Evolutionary conservation across 2,888 invertebrate species (phyloP), one percentile per base, ranked within the genome.

Genomic region (Agonopterix subpropinquella): DNA sequence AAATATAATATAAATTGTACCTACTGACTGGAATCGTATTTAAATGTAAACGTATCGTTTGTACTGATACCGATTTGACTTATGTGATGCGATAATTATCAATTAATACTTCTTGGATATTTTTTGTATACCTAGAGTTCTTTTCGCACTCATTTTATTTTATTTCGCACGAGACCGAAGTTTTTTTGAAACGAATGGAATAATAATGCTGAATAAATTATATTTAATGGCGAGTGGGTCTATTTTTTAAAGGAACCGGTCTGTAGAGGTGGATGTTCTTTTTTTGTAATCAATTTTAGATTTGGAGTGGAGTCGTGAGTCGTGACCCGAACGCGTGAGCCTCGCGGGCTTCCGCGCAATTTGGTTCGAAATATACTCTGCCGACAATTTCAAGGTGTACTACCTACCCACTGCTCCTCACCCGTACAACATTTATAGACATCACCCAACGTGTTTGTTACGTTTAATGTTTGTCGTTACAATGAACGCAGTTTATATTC

Each of bases 301-400:
- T 84, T 83, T 80, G 77, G 75, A 78, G 72, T 77, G 73, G 65
- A 77, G 69, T 84, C 81, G 82, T 81, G 85, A 85, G 70, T 84
- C 81, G 82, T 81, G 85, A 85, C 77, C 70, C 59, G 65, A 64
- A 62, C 73, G 73, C 76, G 73, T 74, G 76, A 75, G 69, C 59
- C 65, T 67, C 55, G 66, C 61, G 59, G 72, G 78, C 79, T 79
- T 77, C 78, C 77, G 77, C 65, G 71, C 73, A 65, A 67, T 70
- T 73, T 60, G 64, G 47, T 53, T 57, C 53, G 47, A 54, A 64
- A 49, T 53, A 54, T 59, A 47, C 50, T 45, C 46, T 36, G 45
- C 46, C 39, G 45, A 37, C 50, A 51, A 51, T 57, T 58, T 53
- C 55, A 58, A 58, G 51, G 53, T 44, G 47, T 39, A 44, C 48